Conservation (phyloP, 1,140 invertebrate genomes). For the Geopemphigus sp. region DNA sequence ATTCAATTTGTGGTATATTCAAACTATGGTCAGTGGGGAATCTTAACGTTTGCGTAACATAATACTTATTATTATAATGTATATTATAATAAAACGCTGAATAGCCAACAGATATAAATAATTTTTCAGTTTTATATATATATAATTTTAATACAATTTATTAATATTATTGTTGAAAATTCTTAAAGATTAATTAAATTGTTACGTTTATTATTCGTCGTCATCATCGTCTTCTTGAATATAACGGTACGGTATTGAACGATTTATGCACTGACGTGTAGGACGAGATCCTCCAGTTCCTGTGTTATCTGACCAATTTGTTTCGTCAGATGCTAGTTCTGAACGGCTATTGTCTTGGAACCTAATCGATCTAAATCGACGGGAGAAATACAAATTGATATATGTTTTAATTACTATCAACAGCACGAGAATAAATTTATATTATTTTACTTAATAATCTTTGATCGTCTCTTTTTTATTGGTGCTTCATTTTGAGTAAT, state of each 20-base stretch:
- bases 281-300: conserved; percentile 51
- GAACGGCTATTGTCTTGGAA: conserved; percentile 25
- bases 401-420: neutral
- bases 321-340: conserved; percentile 47
- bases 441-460: conserved; percentile 39
- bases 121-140: too few relatives aligned
- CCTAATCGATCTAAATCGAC: neutral
- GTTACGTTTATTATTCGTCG: conserved; percentile 12
- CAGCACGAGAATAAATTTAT: neutral
- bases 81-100: too few relatives aligned
- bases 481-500: conserved; percentile 23
- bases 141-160: too few relatives aligned
- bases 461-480: conserved; percentile 27
- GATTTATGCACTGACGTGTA: conserved; percentile 53
- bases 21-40: too few relatives aligned
- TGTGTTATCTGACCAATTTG: conserved; percentile 41
- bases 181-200: neutral
- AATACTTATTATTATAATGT: too few relatives aligned
- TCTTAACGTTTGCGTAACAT: too few relatives aligned
- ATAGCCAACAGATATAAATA: too few relatives aligned
- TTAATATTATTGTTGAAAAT: too few relatives aligned
- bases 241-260: conserved; percentile 53
- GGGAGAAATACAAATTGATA: neutral
- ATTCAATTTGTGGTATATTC: too few relatives aligned
- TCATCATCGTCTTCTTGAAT: conserved; percentile 54